Conservation (phyloP, 2,888 invertebrate genomes). For the Copidosoma aretas region DNA sequence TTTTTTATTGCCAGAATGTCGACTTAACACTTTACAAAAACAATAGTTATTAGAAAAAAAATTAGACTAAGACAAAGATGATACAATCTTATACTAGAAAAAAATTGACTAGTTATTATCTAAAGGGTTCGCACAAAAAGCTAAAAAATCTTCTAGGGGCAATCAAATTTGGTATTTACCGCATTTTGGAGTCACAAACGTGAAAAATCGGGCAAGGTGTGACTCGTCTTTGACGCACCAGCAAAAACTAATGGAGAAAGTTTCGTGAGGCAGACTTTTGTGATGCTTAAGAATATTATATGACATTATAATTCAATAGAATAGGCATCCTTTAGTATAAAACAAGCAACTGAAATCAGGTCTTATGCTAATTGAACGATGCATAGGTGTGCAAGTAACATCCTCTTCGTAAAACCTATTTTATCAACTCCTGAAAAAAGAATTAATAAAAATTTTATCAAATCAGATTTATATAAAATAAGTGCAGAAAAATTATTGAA, state of each 20-base stretch:
- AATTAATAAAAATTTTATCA: not conserved
- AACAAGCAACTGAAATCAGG: conserved; percentile 1
- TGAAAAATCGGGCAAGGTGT: conserved; percentile 6
- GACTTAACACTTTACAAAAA: not conserved
- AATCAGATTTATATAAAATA: not conserved
- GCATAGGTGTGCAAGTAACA: conserved; percentile 11
- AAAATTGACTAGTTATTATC: conserved; percentile 3
- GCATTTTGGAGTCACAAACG: conserved; percentile 6
- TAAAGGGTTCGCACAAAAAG: not conserved
- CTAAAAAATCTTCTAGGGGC: not conserved
- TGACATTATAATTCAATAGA: not conserved
- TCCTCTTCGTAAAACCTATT: not conserved
- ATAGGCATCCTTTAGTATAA: not conserved
- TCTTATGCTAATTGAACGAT: conserved; percentile 5
- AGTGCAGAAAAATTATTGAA: conserved; percentile 1
- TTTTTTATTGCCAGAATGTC: not conserved
- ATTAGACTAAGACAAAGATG: conserved; percentile 4
- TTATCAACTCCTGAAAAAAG: too few species aligned
- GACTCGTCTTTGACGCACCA: not conserved
- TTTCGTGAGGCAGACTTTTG: too few species aligned
- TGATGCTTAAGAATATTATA: too few species aligned
- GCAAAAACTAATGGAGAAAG: not conserved
- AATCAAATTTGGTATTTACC: conserved; percentile 10
- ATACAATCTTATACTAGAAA: not conserved
- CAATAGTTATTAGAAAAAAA: conserved; percentile 3